A percentile compares a stretch with the other conserved stretches of the same genome.
Conservation (phyloP, 2,888 invertebrate genomes). For the Drosophila vallismaia region DNA sequence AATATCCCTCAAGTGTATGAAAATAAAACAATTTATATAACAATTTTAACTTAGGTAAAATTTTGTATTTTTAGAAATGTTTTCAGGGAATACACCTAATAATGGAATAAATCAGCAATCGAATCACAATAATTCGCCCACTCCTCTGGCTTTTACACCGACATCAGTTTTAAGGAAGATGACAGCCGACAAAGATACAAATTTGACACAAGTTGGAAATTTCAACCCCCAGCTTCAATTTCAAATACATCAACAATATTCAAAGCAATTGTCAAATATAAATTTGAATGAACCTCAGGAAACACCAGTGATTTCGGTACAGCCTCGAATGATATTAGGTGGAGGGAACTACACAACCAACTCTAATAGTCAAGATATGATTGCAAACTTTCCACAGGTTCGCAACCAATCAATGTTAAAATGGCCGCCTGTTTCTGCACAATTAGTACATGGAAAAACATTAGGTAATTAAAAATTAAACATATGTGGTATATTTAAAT, state of each 20-base stretch:
- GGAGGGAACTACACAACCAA: conserved; percentile 59
- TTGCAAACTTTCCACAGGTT: conserved; percentile 59
- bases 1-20: no score
- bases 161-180: conserved; percentile 97
- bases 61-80: conserved; percentile 45
- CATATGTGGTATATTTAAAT: no score
- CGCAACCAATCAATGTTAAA: conserved; percentile 51
- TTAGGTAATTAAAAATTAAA: conserved; percentile 45
- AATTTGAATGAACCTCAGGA: conserved; percentile 56
- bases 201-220: conserved; percentile 22
- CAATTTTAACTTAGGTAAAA: background rate
- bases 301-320: conserved; percentile 55
- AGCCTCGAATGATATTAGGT: conserved; percentile 82
- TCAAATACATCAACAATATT: conserved; percentile 36
- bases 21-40: no score
- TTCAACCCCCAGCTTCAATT: conserved; percentile 34
- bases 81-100: conserved; percentile 20
- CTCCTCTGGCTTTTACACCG: conserved; percentile 94
- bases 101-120: conserved; percentile 47
- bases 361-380: conserved; percentile 57
- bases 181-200: conserved; percentile 93
- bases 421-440: conserved; percentile 52
- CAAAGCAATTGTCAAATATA: conserved; percentile 19
- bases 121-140: conserved; percentile 85
- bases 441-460: conserved; percentile 48